phyloP scores from a whole-genome alignment of 1,140 invertebrate species.

The Plectus sambesii region DNA sequence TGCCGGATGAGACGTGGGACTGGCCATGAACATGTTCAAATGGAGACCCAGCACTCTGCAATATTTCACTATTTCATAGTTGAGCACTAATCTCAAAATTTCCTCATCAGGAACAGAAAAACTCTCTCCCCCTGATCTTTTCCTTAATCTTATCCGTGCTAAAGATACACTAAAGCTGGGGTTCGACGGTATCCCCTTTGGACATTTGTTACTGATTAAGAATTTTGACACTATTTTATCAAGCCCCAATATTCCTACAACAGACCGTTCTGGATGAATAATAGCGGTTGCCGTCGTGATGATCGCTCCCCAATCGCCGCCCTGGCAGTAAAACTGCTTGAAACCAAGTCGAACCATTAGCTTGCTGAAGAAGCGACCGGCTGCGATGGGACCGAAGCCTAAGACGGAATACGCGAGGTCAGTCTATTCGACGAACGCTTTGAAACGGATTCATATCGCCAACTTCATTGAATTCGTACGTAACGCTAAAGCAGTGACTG shows the following conservation, averaged over 20 bases:
- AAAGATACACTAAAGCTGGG: too few relatives aligned
- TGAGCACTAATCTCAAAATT: slow-evolving; percentile 9
- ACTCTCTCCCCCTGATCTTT: too few relatives aligned
- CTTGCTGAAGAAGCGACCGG: slow-evolving; percentile 63
- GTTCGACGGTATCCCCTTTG: too few relatives aligned
- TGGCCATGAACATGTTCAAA: slow-evolving; percentile 55
- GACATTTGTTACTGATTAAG: too few relatives aligned
- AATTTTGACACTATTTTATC: slow-evolving; percentile 51
- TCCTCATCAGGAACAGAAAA: neutral
- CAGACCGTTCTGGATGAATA: slow-evolving; percentile 57
- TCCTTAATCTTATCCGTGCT: too few relatives aligned
- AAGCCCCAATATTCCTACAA: slow-evolving; percentile 54
- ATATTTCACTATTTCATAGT: slow-evolving; percentile 11
- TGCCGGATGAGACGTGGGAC: slow-evolving; percentile 48
- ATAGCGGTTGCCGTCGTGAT: slow-evolving; percentile 52
- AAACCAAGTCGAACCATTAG: slow-evolving; percentile 68
- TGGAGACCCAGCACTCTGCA: slow-evolving; percentile 58
- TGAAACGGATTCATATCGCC: too few relatives aligned
- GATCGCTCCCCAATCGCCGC: slow-evolving; percentile 60
- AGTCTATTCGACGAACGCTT: neutral
- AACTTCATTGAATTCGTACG: too few relatives aligned
- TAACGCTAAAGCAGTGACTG: too few relatives aligned
- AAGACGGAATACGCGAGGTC: slow-evolving; percentile 4
- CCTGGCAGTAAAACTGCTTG: slow-evolving; percentile 66
- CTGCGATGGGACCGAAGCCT: slow-evolving; percentile 52